Evolutionary conservation across 2,797 vertebrate genomes (phyloP), one percentile per base, ranked within the genome.

Genomic region (Enteromius thamalakanensis): DNA sequence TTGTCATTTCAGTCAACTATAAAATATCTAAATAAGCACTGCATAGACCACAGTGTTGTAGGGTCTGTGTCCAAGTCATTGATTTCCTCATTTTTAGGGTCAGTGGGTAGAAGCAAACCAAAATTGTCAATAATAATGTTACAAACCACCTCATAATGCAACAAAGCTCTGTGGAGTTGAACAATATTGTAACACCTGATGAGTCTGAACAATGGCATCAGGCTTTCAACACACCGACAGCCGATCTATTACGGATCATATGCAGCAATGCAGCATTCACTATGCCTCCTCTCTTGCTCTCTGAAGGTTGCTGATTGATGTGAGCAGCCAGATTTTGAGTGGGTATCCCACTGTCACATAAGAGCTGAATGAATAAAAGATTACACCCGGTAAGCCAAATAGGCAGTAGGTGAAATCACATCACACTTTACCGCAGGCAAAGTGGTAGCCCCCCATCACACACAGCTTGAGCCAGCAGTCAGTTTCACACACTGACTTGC

Each of bases 281-380:
- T 71, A 72, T 64, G 42, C 42, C 84, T 19, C 40, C 71, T 64
- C 14, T 69, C 60, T 23, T 45, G 40, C n/a, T 47, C 21, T 51
- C 42, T 81, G 29, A 37, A 65, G 45, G 21, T 51, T 81, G 70
- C 74, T 81, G 80, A 76, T 68, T 83, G 64, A 76, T 70, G 5
- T 37, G 76, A 58, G 37, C 49, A 58, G 64, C 23, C 53, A 32
- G 29, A 51, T 75, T 75, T 29, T 53, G 70, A 75, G 45, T 51
- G 58, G 80, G 69, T 64, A 64, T 64, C 80, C 80, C 45, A 75
- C 70, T 49, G 69, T 65, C 80, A 75, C 70, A 78, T 14, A 51
- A 51, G 29, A 75, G 70, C 29, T 51, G 70, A 81, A 81, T 74
- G 70, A 75, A 81, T 51, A 65, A 81, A 80, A 65, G 58, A 21